A percentile compares a stretch with the other conserved stretches of the same genome.
These are phyloP conservation scores for Thera obeliscata DNA, from an alignment of 2,888 invertebrate genomes.

Conservation along the genomic window DNA sequence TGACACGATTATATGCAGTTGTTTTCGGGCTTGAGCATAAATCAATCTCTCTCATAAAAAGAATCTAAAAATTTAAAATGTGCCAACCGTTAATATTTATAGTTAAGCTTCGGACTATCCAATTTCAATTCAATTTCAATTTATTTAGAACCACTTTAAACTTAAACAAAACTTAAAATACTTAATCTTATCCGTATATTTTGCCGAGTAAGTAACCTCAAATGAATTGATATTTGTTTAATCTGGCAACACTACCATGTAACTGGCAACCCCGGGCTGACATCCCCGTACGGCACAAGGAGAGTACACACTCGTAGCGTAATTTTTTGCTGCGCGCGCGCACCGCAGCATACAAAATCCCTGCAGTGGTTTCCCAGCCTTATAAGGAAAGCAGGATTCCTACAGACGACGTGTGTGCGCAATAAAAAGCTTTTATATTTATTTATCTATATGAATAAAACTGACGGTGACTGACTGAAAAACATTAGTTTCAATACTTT, in stretches of 20 bases:
- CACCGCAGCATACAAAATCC: slow-evolving; percentile 74
- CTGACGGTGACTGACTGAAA: background rate
- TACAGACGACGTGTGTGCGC: slow-evolving; percentile 70
- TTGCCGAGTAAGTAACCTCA: too few relatives aligned
- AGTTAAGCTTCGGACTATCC: too few relatives aligned
- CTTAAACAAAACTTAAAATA: too few relatives aligned
- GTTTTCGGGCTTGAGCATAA: too few relatives aligned
- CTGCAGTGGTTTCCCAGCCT: slow-evolving; percentile 71
- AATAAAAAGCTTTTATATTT: slow-evolving; percentile 78
- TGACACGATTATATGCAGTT: too few relatives aligned
- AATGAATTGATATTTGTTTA: background rate
- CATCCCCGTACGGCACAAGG: slow-evolving; percentile 67
- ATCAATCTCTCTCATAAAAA: too few relatives aligned
- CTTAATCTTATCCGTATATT: too few relatives aligned
- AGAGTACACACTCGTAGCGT: slow-evolving; percentile 74
- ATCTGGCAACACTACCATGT: slow-evolving; percentile 24
- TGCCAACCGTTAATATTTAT: too few relatives aligned
- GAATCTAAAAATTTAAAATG: too few relatives aligned
- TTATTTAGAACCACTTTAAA: too few relatives aligned
- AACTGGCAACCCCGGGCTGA: slow-evolving; percentile 56
- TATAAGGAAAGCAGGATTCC: slow-evolving; percentile 80
- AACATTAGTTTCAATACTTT: background rate
- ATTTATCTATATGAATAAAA: slow-evolving; percentile 53
- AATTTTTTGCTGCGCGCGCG: slow-evolving; percentile 70
- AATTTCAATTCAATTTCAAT: too few relatives aligned